Base-by-base conservation (phyloP, 37 sponge, comb jelly and placozoan genomes). In the Hexactinellida sp. region DNA sequence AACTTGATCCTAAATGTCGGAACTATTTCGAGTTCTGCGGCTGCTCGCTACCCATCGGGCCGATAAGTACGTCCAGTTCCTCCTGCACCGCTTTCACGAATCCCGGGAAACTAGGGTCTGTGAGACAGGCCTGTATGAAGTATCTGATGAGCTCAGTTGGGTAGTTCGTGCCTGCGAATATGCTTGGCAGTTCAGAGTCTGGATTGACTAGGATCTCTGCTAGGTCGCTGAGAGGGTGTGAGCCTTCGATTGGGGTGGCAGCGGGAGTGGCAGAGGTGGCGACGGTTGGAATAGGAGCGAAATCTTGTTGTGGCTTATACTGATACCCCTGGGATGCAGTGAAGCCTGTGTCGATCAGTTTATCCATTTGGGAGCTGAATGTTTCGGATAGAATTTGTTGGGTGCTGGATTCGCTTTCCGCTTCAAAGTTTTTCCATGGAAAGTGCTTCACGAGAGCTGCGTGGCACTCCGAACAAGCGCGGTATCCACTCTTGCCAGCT, bases 1-100 rank as follows among this genome's bases (percentile, higher is more conserved):
- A n/a, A n/a, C n/a, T n/a, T n/a, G n/a, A n/a, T n/a, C n/a, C n/a
- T n/a, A 47, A 47, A 47, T 47, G 16, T 47, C 52, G 9, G 52
- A 47, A 16, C 52, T 47, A 47, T 47, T 47, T 47, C 16, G 52
- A 19, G 52, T 23, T 23, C 5, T 63, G 25, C 21, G 76, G 3
- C 13, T 10, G 19, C 1, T 23, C 32, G 13, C 3, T 28, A 28
- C 5, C 76, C 21, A 7, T 25, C 13, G 3, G 21, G 3, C 76
- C 76, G 34, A n/a, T 32, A 21, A 63, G 76, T 25, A 21, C 19
- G 3, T 63, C 76, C 54, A 97, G 86, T 37, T 91, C 95, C 63
- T 89, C 88, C 63, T 97, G 92, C 21, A 94, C 98, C 54, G 86
- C 86, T 37, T 90, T 95, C 54, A 97, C 98, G 92, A 97, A 97